Evolutionary conservation across 2,113 vertebrate species (phyloP).

Genomic region (Boleophthalmus pectinirostris): DNA sequence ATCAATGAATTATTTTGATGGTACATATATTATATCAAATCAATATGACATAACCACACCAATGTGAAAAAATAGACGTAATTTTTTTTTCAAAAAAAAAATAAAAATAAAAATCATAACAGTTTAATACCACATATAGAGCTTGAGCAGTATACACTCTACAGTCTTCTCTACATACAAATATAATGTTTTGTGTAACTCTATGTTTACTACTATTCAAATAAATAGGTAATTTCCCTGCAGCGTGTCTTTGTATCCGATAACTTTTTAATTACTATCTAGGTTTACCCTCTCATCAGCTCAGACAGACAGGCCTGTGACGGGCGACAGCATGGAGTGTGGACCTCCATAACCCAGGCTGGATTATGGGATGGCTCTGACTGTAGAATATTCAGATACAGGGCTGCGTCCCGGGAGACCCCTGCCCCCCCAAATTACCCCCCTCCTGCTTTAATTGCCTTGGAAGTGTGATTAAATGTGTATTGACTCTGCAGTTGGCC

Average conservation of each 20-base stretch:
- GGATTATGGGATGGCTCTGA: constrained; percentile 64
- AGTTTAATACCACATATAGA: background rate
- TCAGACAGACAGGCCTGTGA: constrained; percentile 61
- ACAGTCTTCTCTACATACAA: background rate
- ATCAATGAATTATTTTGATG: background rate
- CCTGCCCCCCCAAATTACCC: constrained; percentile 46
- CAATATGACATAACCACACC: background rate
- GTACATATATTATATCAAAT: background rate
- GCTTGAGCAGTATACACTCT: background rate
- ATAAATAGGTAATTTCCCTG: background rate
- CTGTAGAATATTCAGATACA: constrained; percentile 75
- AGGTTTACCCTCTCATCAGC: constrained; percentile 61
- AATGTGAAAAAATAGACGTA: background rate
- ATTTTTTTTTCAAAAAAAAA: background rate
- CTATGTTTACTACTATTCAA: background rate
- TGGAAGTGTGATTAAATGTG: constrained; percentile 79
- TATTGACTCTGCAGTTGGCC: constrained; percentile 80
- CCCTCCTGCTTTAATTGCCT: constrained; percentile 79
- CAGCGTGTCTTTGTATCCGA: background rate
- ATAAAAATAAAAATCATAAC: background rate
- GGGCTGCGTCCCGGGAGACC: constrained; percentile 72
- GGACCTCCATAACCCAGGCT: constrained; percentile 60
- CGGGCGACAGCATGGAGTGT: constrained; percentile 53
- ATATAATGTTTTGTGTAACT: background rate
- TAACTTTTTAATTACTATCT: constrained; percentile 54